Conservation (phyloP, 2,113 vertebrate species). For the Mustelus asterias region DNA sequence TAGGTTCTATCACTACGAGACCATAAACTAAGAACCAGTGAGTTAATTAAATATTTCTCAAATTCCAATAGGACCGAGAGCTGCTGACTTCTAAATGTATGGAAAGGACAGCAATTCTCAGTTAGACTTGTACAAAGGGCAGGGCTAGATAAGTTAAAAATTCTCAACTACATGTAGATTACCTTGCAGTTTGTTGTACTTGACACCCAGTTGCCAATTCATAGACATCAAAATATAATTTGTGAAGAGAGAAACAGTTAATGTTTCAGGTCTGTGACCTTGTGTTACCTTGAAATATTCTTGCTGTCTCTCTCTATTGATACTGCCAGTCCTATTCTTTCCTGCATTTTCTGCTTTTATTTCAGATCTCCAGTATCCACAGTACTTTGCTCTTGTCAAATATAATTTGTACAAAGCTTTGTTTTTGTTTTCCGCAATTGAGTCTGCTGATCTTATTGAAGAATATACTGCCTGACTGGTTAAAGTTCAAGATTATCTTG, state of each 20-base stretch:
- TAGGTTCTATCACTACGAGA: not conserved
- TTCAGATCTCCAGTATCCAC: too few species aligned
- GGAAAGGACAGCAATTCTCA: not conserved
- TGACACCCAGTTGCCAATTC: not conserved
- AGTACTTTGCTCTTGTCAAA: not conserved
- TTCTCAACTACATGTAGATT: not conserved
- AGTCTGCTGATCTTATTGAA: not conserved
- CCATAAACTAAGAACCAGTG: not conserved
- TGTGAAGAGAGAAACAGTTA: not conserved
- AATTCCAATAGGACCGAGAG: not conserved
- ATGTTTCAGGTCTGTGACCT: not conserved
- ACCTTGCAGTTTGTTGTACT: not conserved
- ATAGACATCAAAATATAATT: not conserved
- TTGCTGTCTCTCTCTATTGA: not conserved
- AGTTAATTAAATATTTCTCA: not conserved
- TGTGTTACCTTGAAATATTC: not conserved
- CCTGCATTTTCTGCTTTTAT: not conserved
- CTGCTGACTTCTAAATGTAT: not conserved
- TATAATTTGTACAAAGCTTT: not conserved
- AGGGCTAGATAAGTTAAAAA: not conserved
- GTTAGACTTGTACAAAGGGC: not conserved
- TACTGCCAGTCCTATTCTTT: not conserved
- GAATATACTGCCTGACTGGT: not conserved
- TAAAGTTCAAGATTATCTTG: constrained; percentile 15
- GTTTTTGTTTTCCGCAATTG: not conserved